Conservation (phyloP, 2,113 vertebrate species). For the Neotragus pygmaeus region DNA sequence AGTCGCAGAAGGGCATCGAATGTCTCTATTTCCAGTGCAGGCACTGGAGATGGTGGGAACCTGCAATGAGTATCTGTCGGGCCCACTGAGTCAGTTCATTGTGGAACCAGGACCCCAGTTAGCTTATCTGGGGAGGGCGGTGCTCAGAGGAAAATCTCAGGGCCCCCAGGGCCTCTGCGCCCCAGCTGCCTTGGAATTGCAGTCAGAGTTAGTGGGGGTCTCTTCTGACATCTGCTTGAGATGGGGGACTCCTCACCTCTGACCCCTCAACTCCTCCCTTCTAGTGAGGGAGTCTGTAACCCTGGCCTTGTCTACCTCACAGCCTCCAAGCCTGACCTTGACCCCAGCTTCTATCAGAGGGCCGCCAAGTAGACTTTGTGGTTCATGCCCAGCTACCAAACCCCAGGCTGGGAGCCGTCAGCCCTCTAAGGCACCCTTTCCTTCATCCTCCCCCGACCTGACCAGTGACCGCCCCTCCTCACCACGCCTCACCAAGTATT, state of each 20-base stretch:
- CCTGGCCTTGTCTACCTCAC: neutral
- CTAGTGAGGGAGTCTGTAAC: neutral
- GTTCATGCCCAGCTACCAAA: neutral
- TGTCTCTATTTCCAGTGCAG: neutral
- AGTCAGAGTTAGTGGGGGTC: neutral
- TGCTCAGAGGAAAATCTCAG: neutral
- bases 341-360: neutral
- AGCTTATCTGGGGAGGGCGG: neutral
- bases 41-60: neutral
- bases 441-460: neutral
- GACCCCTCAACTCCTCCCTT: neutral
- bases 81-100: neutral
- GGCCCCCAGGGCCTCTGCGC: neutral
- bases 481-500: rapidly evolving
- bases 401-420: neutral
- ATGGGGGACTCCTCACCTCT: neutral
- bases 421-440: neutral
- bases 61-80: neutral
- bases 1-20: neutral
- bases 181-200: neutral
- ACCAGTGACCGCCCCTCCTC: rapidly evolving
- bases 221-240: neutral
- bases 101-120: neutral
- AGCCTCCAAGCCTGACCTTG: neutral
- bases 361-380: neutral